These are phyloP conservation scores for Eilema caniola DNA, from an alignment of 2,888 invertebrate genomes.

Conservation along the genomic window DNA sequence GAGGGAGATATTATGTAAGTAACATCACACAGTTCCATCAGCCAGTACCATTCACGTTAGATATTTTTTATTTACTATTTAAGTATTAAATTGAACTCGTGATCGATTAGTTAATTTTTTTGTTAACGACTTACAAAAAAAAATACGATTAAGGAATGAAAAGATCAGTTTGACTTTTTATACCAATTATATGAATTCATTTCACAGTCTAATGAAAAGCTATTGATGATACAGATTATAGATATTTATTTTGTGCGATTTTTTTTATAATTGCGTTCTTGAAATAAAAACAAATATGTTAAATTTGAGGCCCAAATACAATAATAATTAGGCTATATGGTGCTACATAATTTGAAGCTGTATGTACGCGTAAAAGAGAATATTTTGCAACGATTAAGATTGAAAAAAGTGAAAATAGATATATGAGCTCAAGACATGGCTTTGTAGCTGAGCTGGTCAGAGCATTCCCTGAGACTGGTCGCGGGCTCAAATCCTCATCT, in stretches of 20 bases:
- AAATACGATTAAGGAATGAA: constrained; percentile 6
- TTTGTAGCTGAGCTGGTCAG: no score
- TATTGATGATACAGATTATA: constrained; percentile 8
- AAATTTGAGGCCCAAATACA: neutral
- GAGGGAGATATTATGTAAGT: constrained; percentile 55
- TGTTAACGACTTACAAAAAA: constrained; percentile 13
- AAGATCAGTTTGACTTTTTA: constrained; percentile 13
- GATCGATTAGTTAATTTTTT: constrained; percentile 35
- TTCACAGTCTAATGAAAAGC: constrained; percentile 10
- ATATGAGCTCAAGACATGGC: no score
- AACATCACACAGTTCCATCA: constrained; percentile 47
- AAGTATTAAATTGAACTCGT: constrained; percentile 28
- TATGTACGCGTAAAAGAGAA: no score
- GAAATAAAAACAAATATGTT: neutral
- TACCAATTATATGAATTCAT: constrained; percentile 18
- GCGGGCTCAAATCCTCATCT: no score
- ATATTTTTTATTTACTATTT: constrained; percentile 40
- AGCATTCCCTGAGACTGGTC: no score
- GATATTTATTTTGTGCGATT: neutral
- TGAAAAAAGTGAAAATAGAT: no score
- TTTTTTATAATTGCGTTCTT: no score
- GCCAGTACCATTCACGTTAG: constrained; percentile 30
- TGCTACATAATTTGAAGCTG: neutral
- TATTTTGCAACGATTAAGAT: no score
- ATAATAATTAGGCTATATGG: neutral